Conservation (phyloP, 2,888 invertebrate genomes). For the Glyphotaelius pellucidus region DNA sequence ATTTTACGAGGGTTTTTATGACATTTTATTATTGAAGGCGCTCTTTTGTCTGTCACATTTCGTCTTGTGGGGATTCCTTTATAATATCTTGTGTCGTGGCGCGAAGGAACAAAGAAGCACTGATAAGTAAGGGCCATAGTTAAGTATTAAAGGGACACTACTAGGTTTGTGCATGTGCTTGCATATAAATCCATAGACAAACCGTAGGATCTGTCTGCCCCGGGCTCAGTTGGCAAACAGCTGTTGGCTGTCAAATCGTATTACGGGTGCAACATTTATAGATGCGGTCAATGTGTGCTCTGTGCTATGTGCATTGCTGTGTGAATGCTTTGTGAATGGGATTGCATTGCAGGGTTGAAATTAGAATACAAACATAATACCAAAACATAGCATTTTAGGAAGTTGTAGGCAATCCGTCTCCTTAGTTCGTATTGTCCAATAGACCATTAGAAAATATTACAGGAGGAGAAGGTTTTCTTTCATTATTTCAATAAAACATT, state of each 20-base stretch:
- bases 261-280: slow-evolving; percentile 50
- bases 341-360: background rate
- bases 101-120: background rate
- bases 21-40: slow-evolving; percentile 2
- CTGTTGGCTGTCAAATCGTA: slow-evolving; percentile 46
- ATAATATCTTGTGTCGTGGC: background rate
- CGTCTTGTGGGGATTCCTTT: background rate
- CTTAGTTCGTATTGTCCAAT: too few species aligned
- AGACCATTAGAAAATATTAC: too few species aligned
- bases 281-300: slow-evolving; percentile 51
- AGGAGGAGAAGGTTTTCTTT: too few species aligned
- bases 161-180: background rate
- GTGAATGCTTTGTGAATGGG: background rate
- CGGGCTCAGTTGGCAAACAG: slow-evolving; percentile 34
- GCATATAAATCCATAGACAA: slow-evolving; percentile 5
- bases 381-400: too few species aligned
- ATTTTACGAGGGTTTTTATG: background rate
- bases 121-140: background rate
- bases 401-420: too few species aligned
- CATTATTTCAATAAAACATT: too few species aligned
- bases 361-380: background rate
- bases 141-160: background rate
- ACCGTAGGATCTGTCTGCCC: background rate
- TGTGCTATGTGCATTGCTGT: background rate
- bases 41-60: background rate